A percentile compares a stretch with the other conserved stretches of the same genome.
phyloP scores from a whole-genome alignment of 2,888 invertebrate species.

The Eueremaeus valkanovi region DNA sequence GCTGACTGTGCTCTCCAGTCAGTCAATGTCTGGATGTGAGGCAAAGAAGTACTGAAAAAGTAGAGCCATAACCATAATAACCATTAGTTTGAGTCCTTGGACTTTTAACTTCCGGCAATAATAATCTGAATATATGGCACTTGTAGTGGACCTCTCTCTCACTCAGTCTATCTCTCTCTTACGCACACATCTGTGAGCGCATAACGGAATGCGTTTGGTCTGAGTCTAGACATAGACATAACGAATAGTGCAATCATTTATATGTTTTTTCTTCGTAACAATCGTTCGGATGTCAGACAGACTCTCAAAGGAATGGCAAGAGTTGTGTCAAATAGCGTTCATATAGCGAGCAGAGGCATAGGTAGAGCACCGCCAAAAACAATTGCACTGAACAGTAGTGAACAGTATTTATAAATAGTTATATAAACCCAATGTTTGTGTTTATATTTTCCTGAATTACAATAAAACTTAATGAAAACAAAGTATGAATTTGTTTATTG shows the following conservation, averaged over 20 bases:
- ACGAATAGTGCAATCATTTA: background rate
- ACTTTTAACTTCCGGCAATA: conserved; percentile 34
- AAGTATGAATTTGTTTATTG: background rate
- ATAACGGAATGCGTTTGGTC: conserved; percentile 16
- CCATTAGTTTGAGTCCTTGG: background rate
- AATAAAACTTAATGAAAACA: conserved; percentile 7
- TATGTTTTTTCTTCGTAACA: background rate
- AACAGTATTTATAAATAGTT: background rate
- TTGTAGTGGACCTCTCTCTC: background rate
- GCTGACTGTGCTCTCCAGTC: no score
- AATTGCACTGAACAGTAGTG: background rate
- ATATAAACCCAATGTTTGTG: background rate
- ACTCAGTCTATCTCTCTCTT: background rate
- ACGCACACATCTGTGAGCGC: background rate
- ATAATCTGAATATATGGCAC: conserved; percentile 11
- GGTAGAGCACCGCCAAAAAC: background rate
- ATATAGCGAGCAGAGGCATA: conserved; percentile 4
- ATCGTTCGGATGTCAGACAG: background rate
- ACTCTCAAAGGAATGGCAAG: background rate
- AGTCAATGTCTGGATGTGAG: background rate
- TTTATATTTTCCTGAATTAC: background rate
- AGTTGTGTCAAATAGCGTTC: background rate
- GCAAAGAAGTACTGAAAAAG: background rate
- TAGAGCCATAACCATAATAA: background rate
- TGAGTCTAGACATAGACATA: background rate